Evolutionary conservation across 2,797 vertebrate genomes (phyloP).

Genomic region (Thripadectes ignobilis): DNA sequence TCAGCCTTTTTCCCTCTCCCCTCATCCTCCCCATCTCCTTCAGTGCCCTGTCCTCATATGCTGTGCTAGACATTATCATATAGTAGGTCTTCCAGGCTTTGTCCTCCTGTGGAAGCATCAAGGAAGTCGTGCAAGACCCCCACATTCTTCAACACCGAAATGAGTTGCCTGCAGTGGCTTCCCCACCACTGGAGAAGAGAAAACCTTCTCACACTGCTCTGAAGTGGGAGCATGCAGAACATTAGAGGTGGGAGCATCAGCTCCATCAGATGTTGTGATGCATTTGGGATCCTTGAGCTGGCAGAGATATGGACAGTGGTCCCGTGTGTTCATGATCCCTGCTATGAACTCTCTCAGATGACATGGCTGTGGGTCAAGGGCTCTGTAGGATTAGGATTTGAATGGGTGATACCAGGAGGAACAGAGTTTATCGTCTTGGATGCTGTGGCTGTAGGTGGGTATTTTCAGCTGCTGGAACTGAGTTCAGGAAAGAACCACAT

Average conservation of each 20-base stretch:
- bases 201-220: neutral
- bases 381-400: neutral
- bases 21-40: neutral
- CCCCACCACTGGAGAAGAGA: fast-evolving
- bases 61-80: neutral
- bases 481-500: neutral
- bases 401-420: neutral
- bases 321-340: fast-evolving
- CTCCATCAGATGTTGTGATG: fast-evolving
- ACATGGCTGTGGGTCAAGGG: fast-evolving
- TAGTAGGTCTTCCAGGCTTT: neutral
- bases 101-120: neutral
- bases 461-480: neutral
- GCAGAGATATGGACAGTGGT: fast-evolving
- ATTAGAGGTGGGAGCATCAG: neutral
- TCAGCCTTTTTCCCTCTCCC: neutral
- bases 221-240: neutral
- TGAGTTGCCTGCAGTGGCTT: neutral
- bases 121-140: neutral
- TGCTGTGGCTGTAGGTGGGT: neutral
- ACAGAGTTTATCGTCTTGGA: neutral
- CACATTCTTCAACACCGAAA: fast-evolving
- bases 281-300: neutral
- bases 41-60: neutral
- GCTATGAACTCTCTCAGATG: neutral